Percentiles rank a stretch among this genome's conserved stretches.
These are phyloP conservation scores for Synaphobranchus kaupii DNA, from an alignment of 2,797 vertebrate genomes.

Conservation along the genomic window DNA sequence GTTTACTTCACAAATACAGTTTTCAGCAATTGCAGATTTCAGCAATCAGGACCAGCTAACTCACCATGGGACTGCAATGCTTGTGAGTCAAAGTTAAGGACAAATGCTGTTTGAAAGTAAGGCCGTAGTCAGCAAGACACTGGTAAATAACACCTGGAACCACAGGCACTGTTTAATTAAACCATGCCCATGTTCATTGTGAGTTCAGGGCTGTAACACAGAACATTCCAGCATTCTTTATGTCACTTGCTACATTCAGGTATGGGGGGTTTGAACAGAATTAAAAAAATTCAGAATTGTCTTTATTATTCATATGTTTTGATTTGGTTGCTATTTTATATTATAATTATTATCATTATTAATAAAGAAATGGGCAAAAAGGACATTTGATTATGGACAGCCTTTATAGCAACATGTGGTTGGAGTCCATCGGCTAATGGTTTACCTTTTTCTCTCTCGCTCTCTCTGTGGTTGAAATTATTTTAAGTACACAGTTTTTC, in stretches of 20 bases:
- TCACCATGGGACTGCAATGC: background rate
- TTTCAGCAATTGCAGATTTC: background rate
- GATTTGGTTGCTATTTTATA: too few relatives aligned
- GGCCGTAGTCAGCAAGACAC: conserved; percentile 10
- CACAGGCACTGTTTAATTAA: conserved; percentile 16
- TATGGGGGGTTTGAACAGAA: too few relatives aligned
- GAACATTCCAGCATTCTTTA: background rate
- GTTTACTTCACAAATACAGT: background rate
- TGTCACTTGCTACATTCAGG: background rate
- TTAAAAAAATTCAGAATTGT: background rate
- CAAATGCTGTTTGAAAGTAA: background rate
- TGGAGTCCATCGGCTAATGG: background rate
- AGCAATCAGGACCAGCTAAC: background rate
- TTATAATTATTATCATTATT: too few relatives aligned
- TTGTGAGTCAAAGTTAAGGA: too few relatives aligned
- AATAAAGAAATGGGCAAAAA: background rate
- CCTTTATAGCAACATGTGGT: background rate
- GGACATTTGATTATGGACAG: background rate
- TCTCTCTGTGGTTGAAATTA: background rate
- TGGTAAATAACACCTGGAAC: conserved; percentile 32
- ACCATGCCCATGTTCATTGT: conserved; percentile 29
- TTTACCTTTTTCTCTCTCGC: background rate
- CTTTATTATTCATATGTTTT: background rate
- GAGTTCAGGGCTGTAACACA: background rate
- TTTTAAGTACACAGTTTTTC: background rate